These are phyloP conservation scores for Nasonia vitripennis DNA, from an alignment of 1,140 invertebrate species.

Conservation along the genomic window DNA sequence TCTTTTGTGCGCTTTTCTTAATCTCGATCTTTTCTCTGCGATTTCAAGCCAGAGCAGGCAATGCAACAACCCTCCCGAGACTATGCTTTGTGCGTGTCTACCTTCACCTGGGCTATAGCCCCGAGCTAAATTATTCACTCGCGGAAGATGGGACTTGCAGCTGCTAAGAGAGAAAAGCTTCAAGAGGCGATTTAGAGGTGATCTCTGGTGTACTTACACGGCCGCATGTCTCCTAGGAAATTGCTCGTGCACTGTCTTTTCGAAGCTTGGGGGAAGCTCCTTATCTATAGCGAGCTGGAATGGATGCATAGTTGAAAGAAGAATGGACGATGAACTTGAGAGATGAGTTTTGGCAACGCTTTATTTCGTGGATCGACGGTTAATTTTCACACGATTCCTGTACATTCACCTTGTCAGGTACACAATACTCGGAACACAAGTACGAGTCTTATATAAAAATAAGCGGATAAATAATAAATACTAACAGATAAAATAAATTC, in stretches of 20 bases:
- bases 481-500: too few species aligned
- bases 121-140: constrained; percentile 42
- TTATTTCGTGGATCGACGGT: background rate
- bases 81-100: background rate
- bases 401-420: too few species aligned
- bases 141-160: background rate
- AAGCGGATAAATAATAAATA: too few species aligned
- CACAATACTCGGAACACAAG: too few species aligned
- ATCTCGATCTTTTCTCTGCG: background rate
- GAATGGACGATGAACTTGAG: background rate
- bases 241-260: constrained; percentile 11
- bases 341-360: background rate
- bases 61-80: constrained; percentile 8
- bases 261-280: background rate
- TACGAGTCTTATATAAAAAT: too few species aligned
- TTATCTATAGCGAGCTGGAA: background rate
- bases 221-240: background rate
- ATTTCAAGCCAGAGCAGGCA: background rate
- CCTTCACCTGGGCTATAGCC: background rate
- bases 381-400: background rate
- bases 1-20: constrained; percentile 22
- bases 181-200: constrained; percentile 24
- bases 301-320: background rate
- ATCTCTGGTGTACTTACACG: constrained; percentile 31
- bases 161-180: background rate